Evolutionary conservation across 2,888 invertebrate species (phyloP), one percentile per base, ranked within the genome.

Genomic region (Lasioglossum vierecki): DNA sequence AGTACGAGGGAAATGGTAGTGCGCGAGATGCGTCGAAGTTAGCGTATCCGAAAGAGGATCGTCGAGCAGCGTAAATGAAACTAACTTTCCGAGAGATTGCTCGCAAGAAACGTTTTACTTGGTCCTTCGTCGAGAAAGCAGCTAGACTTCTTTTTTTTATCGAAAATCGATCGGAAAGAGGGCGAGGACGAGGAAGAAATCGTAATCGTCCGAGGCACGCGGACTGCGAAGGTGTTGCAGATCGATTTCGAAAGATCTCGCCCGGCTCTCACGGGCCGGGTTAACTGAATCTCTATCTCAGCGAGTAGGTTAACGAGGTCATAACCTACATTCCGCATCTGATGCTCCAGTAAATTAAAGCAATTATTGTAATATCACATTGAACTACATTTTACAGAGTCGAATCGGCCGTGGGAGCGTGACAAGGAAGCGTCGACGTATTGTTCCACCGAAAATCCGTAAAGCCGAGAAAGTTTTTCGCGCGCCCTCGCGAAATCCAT

Each of bases 281-380:
- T 80, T 85, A 86, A 86, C 86, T 71, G 85, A 85, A 85, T 85
- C 83, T 85, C 85, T 57, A 60, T 85, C 86, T 86, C 76, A 66
- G 85, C 80, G 86, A 86, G 68, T 85, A 79, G 85, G 86, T 83
- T 87, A 87, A 87, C 83, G 86, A 85, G 86, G 83, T 80, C 86
- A 83, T 74, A 78, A 87, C 86, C 86, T 79, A 87, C 78, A 87
- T 87, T 79, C 77, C 26, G 78, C 78, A 60, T 83, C 86, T 11
- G 86, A 87, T 83, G 83, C 86, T 80, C 73, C 80, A n/a, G 46
- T 79, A 80, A 85, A 86, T 85, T 85, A 83, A 86, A 83, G 66
- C 80, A 85, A 85, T 87, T 87, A 87, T 87, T 80, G 83, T 79
- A 76, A 75, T 73, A 76, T 86, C 78, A 68, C 68, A 46, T 84